Evolutionary conservation across 2,888 invertebrate genomes (phyloP), one percentile per base, ranked within the genome.

Genomic region (Vesta saturnalis): DNA sequence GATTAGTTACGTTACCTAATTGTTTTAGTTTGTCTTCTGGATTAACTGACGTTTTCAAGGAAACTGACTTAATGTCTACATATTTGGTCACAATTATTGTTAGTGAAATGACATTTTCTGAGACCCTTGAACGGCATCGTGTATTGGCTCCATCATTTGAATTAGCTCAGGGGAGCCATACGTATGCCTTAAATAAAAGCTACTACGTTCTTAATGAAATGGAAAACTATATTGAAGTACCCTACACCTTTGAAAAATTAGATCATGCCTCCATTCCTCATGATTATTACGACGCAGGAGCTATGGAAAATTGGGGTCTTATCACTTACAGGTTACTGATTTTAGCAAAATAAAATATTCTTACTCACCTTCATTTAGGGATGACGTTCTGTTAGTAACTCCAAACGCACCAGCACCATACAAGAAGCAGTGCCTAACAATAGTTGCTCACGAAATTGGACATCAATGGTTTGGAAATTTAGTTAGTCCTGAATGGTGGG

Each of bases 281-380:
- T 18, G 49, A 30, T 14, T 47, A 52, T 49, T 58, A 47, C 35
- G 12, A 5, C 10, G 15, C 35, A 16, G 49, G 49, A 57, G 64
- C 64, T 12, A 96, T 96, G 95, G 96, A 97, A 81, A 97, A 96
- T 81, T 96, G 96, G 96, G 96, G 96, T 3, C 83, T 96, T 47
- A 91, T 94, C 22, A 93, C 93, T 1, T 95, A 92, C 85, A 88
- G 88, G 90, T 62, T n/a, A n/a, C n/a, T n/a, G n/a, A n/a, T n/a
- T n/a, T n/a, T n/a, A n/a, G n/a, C n/a, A n/a, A n/a, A n/a, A n/a
- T n/a, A n/a, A n/a, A n/a, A n/a, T n/a, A n/a, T n/a, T n/a, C n/a
- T n/a, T n/a, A n/a, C n/a, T n/a, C n/a, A n/a, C n/a, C n/a, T n/a
- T n/a, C n/a, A n/a, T n/a, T n/a, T n/a, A 39, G 39, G n/a, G 39